Evolutionary conservation across 2,888 invertebrate species (phyloP), one percentile per base, ranked within the genome.

Genomic region (Amblyjoppa fuscipennis): DNA sequence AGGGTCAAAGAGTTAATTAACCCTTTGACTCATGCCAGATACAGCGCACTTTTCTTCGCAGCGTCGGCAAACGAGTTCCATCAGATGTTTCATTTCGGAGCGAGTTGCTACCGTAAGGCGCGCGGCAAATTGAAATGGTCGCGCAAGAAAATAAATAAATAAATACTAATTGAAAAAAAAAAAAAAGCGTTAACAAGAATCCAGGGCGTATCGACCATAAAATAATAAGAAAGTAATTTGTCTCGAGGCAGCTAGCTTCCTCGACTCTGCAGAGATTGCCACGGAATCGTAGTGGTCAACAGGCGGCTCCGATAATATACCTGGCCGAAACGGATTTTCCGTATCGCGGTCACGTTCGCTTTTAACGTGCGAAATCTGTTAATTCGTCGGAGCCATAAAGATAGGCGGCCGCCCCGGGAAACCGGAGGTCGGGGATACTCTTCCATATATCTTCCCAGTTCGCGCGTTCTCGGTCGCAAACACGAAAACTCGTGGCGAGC

Each of bases 331-430:
- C 16, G 16, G 25, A 11, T 81, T 49, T 81, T 77, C 38, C 77
- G 80, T 74, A 86, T 69, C 83, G 53, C 38, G 64, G 85, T 86
- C 85, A 86, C 85, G 85, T 83, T 81, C 69, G 74, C 81, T 83
- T 83, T 86, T 86, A 86, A 86, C 81, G 85, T 73, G 83, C 80
- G 80, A 86, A 86, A 86, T 86, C 83, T 83, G 85, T 86, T 86
- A 86, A 83, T 83, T 83, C 83, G 80, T 85, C 49, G 77, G 77
- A 78, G 77, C 80, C 68, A 83, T 83, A 81, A 86, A 86, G 83
- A 83, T 86, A 83, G 66, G 31, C 13, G 25, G 56, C 59, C 7
- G 41, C 45, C 41, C 25, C 68, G 77, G 77, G 83, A 74, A 83
- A 85, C 66, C 73, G 64, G 61, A 81, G 73, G 45, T 74, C 59